Conservation (phyloP, 2,888 invertebrate species). For the Parnassius glacialis region DNA sequence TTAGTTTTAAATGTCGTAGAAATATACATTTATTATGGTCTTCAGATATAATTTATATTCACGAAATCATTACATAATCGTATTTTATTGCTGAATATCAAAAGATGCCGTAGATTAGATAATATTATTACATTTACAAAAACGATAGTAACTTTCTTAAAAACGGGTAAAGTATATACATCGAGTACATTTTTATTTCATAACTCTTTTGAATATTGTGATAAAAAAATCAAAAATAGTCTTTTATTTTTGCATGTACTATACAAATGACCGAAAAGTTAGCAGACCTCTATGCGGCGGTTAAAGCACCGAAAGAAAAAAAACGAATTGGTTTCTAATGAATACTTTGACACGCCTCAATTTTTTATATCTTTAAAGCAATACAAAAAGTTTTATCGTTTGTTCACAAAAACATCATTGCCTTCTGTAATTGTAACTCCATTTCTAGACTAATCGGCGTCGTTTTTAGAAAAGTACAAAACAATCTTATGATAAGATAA, state of each 20-base stretch:
- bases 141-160: too few species aligned
- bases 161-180: too few species aligned
- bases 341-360: slow-evolving; percentile 47
- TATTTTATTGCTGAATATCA: too few species aligned
- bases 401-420: slow-evolving; percentile 23
- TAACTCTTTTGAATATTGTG: too few species aligned
- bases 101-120: too few species aligned
- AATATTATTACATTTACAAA: too few species aligned
- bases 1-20: too few species aligned
- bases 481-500: neutral
- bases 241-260: slow-evolving; percentile 31
- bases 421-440: slow-evolving; percentile 17
- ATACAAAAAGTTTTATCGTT: slow-evolving; percentile 27
- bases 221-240: slow-evolving; percentile 8
- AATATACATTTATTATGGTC: too few species aligned
- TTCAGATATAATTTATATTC: too few species aligned
- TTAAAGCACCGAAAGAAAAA: slow-evolving; percentile 40
- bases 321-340: slow-evolving; percentile 64
- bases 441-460: slow-evolving; percentile 27
- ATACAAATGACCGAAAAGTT: slow-evolving; percentile 16
- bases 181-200: too few species aligned
- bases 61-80: too few species aligned
- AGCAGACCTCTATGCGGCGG: slow-evolving; percentile 39
- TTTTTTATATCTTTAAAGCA: slow-evolving; percentile 17
- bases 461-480: slow-evolving; percentile 6